Base-by-base conservation (phyloP, 2,888 invertebrate species). In the Lymantria monacha region DNA sequence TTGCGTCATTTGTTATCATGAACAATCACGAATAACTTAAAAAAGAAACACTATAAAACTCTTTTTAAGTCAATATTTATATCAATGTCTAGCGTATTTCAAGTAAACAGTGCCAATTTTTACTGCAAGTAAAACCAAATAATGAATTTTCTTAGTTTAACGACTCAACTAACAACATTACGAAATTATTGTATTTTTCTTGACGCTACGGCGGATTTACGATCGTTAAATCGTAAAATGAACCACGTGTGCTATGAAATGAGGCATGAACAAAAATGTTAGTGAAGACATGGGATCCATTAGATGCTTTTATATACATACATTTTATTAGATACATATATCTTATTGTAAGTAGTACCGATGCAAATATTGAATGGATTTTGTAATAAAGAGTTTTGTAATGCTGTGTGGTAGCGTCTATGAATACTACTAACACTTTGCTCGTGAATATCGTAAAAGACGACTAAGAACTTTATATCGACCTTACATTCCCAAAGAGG, bases 141-240 rank as follows among this genome's bases (percentile, higher is more conserved):
- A 13, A 44, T 13, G 14, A 31, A 7, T 38, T n/a, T 47, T 57
- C 38, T 51, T 54, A 53, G 9, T 57, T 42, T 43, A 48, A 50
- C 15, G n/a, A 33, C 47, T 55, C 51, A 58, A 57, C 49, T 59
- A 61, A 61, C 60, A 36, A 57, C 55, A 63, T 69, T 70, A 63
- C 68, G 63, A 66, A 67, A 70, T 66, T 48, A 63, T 59, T 56
- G 57, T 70, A 55, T 69, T 73, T n/a, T 69, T 69, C 66, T 62
- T 69, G 67, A 71, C 63, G 70, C 66, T 65, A 56, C 65, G 59
- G 15, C 44, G 31, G 53, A 44, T 79, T 78, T 74, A 78, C 71
- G 79, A 75, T 55, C 58, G 22, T 44, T 56, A 46, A 55, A 54
- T 72, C 72, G 67, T 79, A 70, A 77, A 77, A 62, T 47, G 51